Evolutionary conservation across 30 jellyfish, hydroid and myxozoan genomes (phyloP).

Genomic region (Sanderia malayensis): DNA sequence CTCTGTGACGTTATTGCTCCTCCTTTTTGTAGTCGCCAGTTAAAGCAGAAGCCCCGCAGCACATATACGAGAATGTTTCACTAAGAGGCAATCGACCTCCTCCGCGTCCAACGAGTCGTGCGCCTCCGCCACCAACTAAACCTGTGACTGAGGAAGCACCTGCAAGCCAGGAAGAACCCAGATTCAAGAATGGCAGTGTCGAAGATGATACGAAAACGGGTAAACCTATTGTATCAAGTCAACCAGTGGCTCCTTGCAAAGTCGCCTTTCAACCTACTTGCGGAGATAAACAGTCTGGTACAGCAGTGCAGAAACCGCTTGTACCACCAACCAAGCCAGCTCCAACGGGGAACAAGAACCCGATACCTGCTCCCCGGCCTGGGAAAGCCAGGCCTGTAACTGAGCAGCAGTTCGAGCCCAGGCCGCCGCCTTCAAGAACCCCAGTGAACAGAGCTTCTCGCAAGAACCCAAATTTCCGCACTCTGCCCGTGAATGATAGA

Average conservation of each 20-base stretch:
- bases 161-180: background rate
- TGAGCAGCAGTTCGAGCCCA: constrained; percentile 26
- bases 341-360: constrained; percentile 4
- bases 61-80: background rate
- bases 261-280: background rate
- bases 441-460: constrained; percentile 41
- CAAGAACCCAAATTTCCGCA: constrained; percentile 62
- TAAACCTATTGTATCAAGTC: background rate
- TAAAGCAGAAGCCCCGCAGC: constrained; percentile 49
- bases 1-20: background rate
- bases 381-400: constrained; percentile 1
- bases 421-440: constrained; percentile 7
- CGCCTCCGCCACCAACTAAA: constrained; percentile 15
- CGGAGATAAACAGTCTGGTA: background rate
- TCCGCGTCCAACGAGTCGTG: constrained; percentile 6
- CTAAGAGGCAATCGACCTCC: constrained; percentile 2
- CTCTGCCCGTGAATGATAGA: constrained; percentile 53
- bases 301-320: background rate
- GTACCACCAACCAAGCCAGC: background rate
- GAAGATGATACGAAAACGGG: background rate
- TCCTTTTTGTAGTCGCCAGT: constrained; percentile 43
- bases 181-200: too few relatives aligned
- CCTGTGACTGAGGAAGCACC: background rate
- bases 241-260: background rate
- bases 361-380: constrained; percentile 57